Conservation (phyloP, 1,140 invertebrate genomes). For the Campodea augens region DNA sequence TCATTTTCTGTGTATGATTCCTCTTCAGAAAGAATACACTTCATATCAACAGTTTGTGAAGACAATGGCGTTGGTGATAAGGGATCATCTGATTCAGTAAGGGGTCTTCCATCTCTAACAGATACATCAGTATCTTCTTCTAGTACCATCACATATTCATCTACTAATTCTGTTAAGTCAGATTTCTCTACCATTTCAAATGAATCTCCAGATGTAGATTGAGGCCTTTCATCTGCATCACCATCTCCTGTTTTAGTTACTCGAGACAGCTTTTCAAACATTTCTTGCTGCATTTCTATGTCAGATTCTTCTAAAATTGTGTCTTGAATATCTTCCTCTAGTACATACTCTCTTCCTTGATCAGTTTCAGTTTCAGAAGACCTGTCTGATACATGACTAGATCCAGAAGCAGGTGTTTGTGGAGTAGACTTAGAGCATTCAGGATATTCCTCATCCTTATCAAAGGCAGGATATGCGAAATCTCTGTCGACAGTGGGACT, state of each 20-base stretch:
- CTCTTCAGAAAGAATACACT: conserved; percentile 24
- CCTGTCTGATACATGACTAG: conserved; percentile 30
- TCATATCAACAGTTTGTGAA: conserved; percentile 31
- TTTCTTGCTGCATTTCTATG: conserved; percentile 22
- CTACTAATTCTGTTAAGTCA: conserved; percentile 28
- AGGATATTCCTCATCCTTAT: conserved; percentile 23
- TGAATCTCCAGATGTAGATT: conserved; percentile 68
- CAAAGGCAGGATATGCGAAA: conserved; percentile 31
- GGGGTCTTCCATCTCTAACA: background rate
- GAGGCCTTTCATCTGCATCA: conserved; percentile 14
- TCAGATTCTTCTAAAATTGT: conserved; percentile 33
- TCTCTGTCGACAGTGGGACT: conserved; percentile 25
- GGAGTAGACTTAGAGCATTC: conserved; percentile 24
- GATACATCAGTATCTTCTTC: conserved; percentile 55
- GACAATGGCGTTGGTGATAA: conserved; percentile 37
- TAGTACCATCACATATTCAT: conserved; percentile 70
- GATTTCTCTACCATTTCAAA: conserved; percentile 75
- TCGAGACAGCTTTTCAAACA: conserved; percentile 11
- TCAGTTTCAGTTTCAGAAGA: conserved; percentile 35
- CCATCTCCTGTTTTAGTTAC: conserved; percentile 19
- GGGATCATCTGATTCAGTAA: conserved; percentile 40
- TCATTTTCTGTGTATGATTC: conserved; percentile 31
- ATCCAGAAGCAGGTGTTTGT: conserved; percentile 35
- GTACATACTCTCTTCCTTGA: conserved; percentile 37
- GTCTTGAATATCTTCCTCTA: conserved; percentile 27